phyloP scores from a whole-genome alignment of 2,113 vertebrate species.

The Podarcis raffonei region DNA sequence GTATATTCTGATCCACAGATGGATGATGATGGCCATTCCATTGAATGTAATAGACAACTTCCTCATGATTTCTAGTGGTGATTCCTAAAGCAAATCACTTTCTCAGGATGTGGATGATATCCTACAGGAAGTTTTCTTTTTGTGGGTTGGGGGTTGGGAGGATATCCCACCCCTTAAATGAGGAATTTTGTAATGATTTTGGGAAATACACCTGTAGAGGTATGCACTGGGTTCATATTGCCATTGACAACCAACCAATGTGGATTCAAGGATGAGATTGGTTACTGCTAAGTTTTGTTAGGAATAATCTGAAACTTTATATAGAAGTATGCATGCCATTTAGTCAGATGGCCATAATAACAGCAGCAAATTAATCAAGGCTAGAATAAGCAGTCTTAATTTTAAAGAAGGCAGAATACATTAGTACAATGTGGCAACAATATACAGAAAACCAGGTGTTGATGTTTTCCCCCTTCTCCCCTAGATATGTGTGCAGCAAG shows the following conservation, averaged over 20 bases:
- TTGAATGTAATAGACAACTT: neutral
- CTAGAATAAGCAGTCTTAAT: neutral
- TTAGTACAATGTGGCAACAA: neutral
- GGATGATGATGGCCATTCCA: neutral
- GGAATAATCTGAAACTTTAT: constrained; percentile 6
- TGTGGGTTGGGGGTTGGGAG: neutral
- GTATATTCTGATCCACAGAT: neutral
- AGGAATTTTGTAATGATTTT: neutral
- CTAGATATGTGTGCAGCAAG: neutral
- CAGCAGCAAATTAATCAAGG: neutral
- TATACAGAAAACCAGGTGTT: neutral
- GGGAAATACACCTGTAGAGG: accelerated
- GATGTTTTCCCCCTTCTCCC: neutral
- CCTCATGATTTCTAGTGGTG: neutral
- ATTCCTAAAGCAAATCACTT: neutral
- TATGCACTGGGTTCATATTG: neutral
- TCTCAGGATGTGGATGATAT: neutral
- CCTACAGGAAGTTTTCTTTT: neutral
- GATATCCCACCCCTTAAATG: accelerated
- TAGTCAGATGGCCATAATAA: neutral
- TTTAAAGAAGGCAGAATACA: neutral
- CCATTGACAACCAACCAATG: neutral
- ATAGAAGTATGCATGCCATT: neutral
- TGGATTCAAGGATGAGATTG: constrained; percentile 1
- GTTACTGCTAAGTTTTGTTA: constrained; percentile 4